phyloP scores from a whole-genome alignment of 1,140 invertebrate species.

The Chironomus tepperi region DNA sequence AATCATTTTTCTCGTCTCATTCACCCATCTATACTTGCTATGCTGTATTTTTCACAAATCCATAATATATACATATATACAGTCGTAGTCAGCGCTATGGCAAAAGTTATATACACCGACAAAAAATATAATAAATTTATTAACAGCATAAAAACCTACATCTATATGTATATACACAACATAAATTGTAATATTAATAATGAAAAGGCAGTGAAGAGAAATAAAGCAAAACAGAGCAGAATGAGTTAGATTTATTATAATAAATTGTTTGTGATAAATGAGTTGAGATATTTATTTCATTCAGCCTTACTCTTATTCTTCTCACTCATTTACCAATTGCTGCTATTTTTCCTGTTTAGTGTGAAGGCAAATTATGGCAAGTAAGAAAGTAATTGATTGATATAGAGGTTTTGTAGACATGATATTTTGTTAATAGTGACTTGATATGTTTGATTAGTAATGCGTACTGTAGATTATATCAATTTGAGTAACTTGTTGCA shows the following conservation, averaged over 20 bases:
- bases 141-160: constrained; percentile 10
- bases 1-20: neutral
- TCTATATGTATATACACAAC: neutral
- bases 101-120: neutral
- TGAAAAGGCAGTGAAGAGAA: neutral
- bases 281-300: constrained; percentile 23
- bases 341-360: no score
- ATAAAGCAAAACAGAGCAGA: constrained; percentile 1
- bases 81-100: no score
- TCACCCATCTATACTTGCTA: neutral
- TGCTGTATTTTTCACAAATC: neutral
- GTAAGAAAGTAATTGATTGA: no score
- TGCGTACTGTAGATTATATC: no score
- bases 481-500: no score
- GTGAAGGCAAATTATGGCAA: no score
- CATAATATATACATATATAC: no score
- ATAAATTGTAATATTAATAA: constrained; percentile 15
- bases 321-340: neutral
- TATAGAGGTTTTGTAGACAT: no score
- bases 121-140: constrained; percentile 21
- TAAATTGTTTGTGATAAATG: constrained; percentile 23
- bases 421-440: no score
- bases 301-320: neutral
- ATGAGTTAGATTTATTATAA: constrained; percentile 16
- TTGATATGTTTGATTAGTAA: no score